These are phyloP conservation scores for Galaxea fascicularis DNA, from an alignment of 92 coral and sea anemone genomes.

Conservation along the genomic window DNA sequence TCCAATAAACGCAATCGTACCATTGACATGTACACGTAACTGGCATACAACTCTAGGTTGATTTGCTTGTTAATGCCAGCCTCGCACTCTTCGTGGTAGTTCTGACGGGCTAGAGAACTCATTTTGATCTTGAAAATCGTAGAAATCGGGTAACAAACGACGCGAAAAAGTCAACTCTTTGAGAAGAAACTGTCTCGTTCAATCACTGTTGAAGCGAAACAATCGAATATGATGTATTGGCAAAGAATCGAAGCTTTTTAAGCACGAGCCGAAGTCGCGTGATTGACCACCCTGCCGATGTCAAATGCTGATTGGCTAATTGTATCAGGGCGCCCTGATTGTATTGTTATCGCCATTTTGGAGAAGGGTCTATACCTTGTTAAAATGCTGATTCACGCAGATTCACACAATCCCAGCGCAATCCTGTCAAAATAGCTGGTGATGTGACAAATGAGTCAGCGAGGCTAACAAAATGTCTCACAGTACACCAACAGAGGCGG, in stretches of 20 bases:
- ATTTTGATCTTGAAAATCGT: slow-evolving; percentile 32
- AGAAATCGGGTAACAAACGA: slow-evolving; percentile 13
- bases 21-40: slow-evolving; percentile 91
- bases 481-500: no score
- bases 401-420: no score
- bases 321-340: neutral
- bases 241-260: neutral
- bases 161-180: slow-evolving; percentile 4
- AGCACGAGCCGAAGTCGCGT: slow-evolving; percentile 16
- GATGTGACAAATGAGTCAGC: no score
- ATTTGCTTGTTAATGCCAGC: slow-evolving; percentile 98
- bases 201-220: slow-evolving; percentile 99
- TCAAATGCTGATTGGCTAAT: slow-evolving; percentile 43
- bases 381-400: neutral
- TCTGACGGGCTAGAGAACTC: slow-evolving; percentile 87
- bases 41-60: slow-evolving; percentile 96
- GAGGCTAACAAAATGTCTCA: no score
- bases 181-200: slow-evolving; percentile 78
- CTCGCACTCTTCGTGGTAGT: slow-evolving; percentile 93
- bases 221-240: slow-evolving; percentile 52
- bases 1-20: slow-evolving; percentile 39
- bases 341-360: neutral
- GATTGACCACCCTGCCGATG: neutral
- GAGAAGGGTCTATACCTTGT: no score
- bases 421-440: no score